These are phyloP conservation scores for Tridacna gigas DNA, from an alignment of 2,888 invertebrate species.

Conservation along the genomic window DNA sequence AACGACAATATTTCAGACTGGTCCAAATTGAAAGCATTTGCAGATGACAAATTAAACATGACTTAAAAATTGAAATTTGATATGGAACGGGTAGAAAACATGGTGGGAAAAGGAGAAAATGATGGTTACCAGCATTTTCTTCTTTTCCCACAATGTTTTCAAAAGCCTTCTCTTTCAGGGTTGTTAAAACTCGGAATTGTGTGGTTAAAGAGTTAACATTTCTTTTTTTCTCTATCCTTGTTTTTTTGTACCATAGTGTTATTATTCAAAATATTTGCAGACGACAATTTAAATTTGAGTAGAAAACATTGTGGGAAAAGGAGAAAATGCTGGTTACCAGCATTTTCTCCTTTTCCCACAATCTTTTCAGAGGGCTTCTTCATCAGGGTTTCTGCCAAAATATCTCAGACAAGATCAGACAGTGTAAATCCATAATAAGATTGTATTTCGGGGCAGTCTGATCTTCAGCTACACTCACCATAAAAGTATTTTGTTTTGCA, in stretches of 20 bases:
- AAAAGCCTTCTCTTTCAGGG: not conserved
- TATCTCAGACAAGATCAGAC: no score
- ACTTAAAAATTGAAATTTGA: not conserved
- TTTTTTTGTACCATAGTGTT: no score
- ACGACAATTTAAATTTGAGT: no score
- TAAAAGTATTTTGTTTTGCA: no score
- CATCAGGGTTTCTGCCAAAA: no score
- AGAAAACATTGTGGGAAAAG: not conserved
- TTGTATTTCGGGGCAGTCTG: no score
- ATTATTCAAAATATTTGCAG: no score
- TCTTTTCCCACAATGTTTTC: not conserved
- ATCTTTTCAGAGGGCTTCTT: no score
- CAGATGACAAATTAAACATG: not conserved
- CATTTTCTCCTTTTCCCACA: not conserved
- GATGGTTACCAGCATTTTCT: not conserved
- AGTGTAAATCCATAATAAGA: no score
- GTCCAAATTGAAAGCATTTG: not conserved
- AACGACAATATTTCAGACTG: not conserved
- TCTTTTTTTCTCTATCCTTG: not conserved
- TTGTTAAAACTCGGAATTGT: not conserved
- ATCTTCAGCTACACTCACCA: no score
- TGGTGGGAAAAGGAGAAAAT: not conserved
- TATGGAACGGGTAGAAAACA: not conserved
- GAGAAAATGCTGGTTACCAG: not conserved
- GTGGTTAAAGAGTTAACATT: not conserved